These are phyloP conservation scores for Remorina albescens DNA, from an alignment of 2,797 vertebrate species.

Conservation along the genomic window DNA sequence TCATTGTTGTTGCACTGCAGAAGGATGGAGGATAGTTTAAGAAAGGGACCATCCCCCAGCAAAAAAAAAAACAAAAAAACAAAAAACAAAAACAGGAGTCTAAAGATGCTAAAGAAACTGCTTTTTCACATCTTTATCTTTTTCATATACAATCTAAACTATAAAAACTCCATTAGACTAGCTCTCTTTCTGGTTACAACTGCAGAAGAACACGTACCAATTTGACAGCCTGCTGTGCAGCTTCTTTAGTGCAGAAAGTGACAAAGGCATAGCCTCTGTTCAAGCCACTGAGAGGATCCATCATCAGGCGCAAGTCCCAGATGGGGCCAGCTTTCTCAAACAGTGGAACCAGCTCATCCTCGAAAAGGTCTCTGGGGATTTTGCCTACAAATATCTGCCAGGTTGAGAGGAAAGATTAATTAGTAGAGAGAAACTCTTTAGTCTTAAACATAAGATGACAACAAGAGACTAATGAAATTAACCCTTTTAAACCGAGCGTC, in stretches of 20 bases:
- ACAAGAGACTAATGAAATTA: background rate
- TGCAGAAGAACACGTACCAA: constrained; percentile 85
- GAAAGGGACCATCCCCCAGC: background rate
- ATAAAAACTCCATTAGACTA: background rate
- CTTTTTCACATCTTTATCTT: background rate
- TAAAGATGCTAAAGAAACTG: too few relatives aligned
- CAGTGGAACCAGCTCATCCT: constrained; percentile 97
- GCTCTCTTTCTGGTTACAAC: background rate
- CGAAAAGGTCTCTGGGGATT: constrained; percentile 98
- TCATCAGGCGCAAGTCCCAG: constrained; percentile 99
- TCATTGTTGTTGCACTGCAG: constrained; percentile 99
- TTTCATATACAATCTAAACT: too few relatives aligned
- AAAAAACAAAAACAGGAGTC: too few relatives aligned
- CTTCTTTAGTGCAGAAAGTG: constrained; percentile 99
- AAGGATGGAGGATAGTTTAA: constrained; percentile 15
- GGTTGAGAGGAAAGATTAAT: constrained; percentile 30
- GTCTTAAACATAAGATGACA: background rate
- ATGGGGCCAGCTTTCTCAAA: constrained; percentile 99
- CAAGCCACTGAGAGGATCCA: constrained; percentile 98
- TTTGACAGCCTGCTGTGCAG: constrained; percentile 98
- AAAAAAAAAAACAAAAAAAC: too few relatives aligned
- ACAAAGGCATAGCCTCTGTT: constrained; percentile 99
- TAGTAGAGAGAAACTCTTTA: constrained; percentile 5
- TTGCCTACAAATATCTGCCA: constrained; percentile 98
- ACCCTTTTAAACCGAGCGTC: too few relatives aligned